phyloP scores from a whole-genome alignment of 2,888 invertebrate genomes.

The Agriopis aurantiaria region DNA sequence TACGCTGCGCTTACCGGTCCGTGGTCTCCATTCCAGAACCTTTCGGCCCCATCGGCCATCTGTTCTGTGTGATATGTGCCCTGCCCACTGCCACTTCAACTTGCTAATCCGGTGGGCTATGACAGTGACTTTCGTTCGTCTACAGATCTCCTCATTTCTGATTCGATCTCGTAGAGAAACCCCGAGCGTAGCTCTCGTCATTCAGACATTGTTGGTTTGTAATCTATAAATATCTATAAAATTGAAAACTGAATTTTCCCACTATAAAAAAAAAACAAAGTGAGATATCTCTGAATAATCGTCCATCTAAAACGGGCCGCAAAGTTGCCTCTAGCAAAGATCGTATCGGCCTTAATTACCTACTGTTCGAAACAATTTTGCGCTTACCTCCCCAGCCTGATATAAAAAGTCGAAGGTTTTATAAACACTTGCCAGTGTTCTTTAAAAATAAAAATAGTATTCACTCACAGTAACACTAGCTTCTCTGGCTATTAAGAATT shows the following conservation, averaged over 20 bases:
- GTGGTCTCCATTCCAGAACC: no score
- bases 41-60: no score
- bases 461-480: neutral
- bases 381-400: conserved; percentile 11
- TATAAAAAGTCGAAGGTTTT: conserved; percentile 19
- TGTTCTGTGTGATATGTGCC: no score
- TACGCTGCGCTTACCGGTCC: no score
- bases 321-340: conserved; percentile 31
- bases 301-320: conserved; percentile 23
- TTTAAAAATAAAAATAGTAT: neutral
- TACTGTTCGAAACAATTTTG: conserved; percentile 30
- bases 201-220: neutral
- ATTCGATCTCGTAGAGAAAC: no score
- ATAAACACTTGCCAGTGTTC: neutral
- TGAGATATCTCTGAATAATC: conserved; percentile 25
- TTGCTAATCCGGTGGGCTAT: no score
- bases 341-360: conserved; percentile 29
- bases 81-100: no score
- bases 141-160: no score
- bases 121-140: no score
- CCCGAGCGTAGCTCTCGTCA: no score
- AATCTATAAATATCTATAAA: neutral
- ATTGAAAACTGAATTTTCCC: conserved; percentile 6
- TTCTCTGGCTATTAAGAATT: neutral
- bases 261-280: conserved; percentile 18